A percentile compares a stretch with the other conserved stretches of the same genome.
Conservation (phyloP, 1,140 invertebrate species). For the Neocloeon triangulifer region DNA sequence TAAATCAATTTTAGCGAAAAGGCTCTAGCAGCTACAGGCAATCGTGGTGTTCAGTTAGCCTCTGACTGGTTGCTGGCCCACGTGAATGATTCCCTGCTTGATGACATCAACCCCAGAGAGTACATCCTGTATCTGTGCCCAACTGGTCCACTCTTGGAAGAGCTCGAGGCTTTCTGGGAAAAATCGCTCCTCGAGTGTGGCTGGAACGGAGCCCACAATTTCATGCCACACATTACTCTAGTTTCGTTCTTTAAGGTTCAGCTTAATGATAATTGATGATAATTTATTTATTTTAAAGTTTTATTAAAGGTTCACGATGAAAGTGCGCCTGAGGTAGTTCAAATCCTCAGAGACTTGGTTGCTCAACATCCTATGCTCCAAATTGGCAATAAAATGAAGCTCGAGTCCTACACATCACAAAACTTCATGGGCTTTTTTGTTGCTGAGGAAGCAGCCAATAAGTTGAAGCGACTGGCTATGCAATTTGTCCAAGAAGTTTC, state of each 20-base stretch:
- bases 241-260: slow-evolving; percentile 69
- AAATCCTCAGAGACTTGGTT: slow-evolving; percentile 38
- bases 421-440: slow-evolving; percentile 78
- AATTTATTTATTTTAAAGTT: slow-evolving; percentile 8
- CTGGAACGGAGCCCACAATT: slow-evolving; percentile 77
- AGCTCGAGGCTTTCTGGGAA: slow-evolving; percentile 53
- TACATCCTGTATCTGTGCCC: slow-evolving; percentile 73
- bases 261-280: slow-evolving; percentile 4
- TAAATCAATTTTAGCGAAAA: slow-evolving; percentile 62
- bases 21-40: slow-evolving; percentile 69
- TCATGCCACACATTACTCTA: slow-evolving; percentile 69
- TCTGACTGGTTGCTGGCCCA: slow-evolving; percentile 77
- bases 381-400: slow-evolving; percentile 31
- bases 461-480: slow-evolving; percentile 46
- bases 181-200: slow-evolving; percentile 47
- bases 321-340: slow-evolving; percentile 35
- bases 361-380: slow-evolving; percentile 28
- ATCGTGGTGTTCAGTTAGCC: slow-evolving; percentile 61
- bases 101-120: slow-evolving; percentile 48
- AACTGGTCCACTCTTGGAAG: slow-evolving; percentile 41
- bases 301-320: slow-evolving; percentile 43
- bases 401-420: slow-evolving; percentile 59
- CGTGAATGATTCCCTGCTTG: slow-evolving; percentile 57
- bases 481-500: slow-evolving; percentile 55
- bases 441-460: slow-evolving; percentile 47